Conservation (phyloP, 1,140 invertebrate species). For the Lasioglossum albipes region DNA sequence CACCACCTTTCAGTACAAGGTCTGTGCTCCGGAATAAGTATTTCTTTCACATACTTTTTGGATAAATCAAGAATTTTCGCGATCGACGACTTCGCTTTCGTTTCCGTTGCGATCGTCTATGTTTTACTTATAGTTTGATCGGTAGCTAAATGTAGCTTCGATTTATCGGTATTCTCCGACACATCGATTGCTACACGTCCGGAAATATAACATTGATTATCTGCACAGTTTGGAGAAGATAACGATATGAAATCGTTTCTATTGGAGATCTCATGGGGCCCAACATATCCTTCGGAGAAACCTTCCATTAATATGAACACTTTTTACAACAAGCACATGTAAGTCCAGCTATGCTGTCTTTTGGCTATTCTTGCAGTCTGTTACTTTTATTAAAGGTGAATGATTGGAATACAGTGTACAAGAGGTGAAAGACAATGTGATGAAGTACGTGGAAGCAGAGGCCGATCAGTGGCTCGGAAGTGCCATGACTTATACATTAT, state of each 20-base stretch:
- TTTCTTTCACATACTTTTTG: neutral
- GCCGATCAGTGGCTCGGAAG: slow-evolving; percentile 90
- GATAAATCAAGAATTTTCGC: neutral
- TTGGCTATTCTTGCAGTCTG: slow-evolving; percentile 53
- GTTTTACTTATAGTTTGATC: neutral
- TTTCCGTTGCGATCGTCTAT: neutral
- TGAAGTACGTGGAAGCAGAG: slow-evolving; percentile 84
- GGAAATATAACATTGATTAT: slow-evolving; percentile 15
- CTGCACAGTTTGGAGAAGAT: slow-evolving; percentile 90
- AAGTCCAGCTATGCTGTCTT: slow-evolving; percentile 78
- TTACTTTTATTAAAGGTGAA: slow-evolving; percentile 61
- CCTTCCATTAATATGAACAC: slow-evolving; percentile 92
- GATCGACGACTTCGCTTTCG: neutral
- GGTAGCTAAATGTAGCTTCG: neutral
- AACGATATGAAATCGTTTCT: slow-evolving; percentile 90
- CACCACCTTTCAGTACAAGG: slow-evolving; percentile 94
- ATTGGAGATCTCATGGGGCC: slow-evolving; percentile 92
- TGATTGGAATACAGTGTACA: slow-evolving; percentile 82
- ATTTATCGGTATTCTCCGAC: neutral
- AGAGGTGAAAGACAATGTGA: slow-evolving; percentile 87
- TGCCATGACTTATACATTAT: slow-evolving; percentile 96
- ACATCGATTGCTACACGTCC: neutral
- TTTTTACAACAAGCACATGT: slow-evolving; percentile 97
- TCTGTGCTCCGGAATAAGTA: slow-evolving; percentile 69
- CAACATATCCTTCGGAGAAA: slow-evolving; percentile 90